Base-by-base conservation (phyloP, 2,888 invertebrate genomes). In the Drosophila colorata region DNA sequence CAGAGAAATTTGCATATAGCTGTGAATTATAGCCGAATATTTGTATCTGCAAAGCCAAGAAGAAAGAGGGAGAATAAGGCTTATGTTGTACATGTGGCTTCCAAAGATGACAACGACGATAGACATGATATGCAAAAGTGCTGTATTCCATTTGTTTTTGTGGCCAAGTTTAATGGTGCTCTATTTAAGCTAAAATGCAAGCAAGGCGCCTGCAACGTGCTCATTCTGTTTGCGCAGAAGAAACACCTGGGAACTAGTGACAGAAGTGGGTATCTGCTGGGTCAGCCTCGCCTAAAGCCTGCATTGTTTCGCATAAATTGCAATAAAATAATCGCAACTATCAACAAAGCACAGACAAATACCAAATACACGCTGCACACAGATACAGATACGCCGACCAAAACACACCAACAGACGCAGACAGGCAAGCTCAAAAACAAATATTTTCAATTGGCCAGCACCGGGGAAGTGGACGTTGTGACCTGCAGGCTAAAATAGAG, bases 11-110 rank as follows among this genome's bases (percentile, higher is more conserved):
- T 90, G 96, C 95, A 94, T 99, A 99, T 82, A 99, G 95, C 93
- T 99, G 98, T 68, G 98, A 97, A 94, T 99, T 99, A 94, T 98
- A 99, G 88, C 98, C 99, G 93, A 98, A 97, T 93, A 99, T 96
- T 94, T 99, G 99, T 91, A 99, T 96, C 98, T 99, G 95, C 79
- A 95, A 95, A 91, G 93, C 65, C 25, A 33, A 23, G 33, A 47
- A 25, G 33, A 43, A 37, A 33, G 35, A 8, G 18, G 13, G 11
- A 9, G 9, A 11, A 16, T 28, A 37, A 16, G 35, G 46, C 16
- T 16, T 13, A 46, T 14, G 52, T n/a, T 40, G 33, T 33, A 33
- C 11, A 13, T 33, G 33, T 33, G 33, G 33, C 33, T 47, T 33
- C 18, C 2, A 7, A 0, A 33, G 14, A 5, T 25, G 49, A 25